Percentiles rank a stretch among this genome's conserved stretches.
Conservation (phyloP, 2,888 invertebrate genomes). For the Acanthosepion lycidas region DNA sequence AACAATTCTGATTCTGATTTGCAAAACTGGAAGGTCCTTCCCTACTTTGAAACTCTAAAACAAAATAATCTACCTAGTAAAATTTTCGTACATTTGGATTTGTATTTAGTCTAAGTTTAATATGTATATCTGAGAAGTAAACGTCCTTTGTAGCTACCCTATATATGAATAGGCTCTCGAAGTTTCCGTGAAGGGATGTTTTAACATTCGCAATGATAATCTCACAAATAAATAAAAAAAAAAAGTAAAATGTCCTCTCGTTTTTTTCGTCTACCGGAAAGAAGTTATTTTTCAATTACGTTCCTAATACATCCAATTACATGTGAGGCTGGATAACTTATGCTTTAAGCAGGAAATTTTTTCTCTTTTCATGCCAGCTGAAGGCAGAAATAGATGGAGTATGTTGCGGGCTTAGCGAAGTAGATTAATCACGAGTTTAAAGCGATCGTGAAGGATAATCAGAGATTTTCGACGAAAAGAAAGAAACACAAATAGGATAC, state of each 20-base stretch:
- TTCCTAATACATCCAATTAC: neutral
- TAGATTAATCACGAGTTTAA: neutral
- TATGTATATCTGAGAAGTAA: no score
- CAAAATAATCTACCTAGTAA: no score
- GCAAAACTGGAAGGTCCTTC: no score
- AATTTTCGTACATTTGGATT: no score
- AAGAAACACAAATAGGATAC: neutral
- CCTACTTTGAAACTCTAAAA: no score
- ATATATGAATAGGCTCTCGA: neutral
- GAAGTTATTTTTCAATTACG: neutral
- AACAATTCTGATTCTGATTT: no score
- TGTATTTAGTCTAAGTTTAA: no score
- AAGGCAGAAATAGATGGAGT: neutral
- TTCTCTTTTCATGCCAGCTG: neutral
- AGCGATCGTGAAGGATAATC: neutral
- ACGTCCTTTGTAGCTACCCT: neutral
- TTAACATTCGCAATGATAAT: neutral
- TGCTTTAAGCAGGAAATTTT: neutral
- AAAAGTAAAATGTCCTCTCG: neutral
- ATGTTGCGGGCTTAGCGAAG: neutral
- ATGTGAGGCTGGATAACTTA: neutral
- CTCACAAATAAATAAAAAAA: neutral
- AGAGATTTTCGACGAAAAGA: neutral
- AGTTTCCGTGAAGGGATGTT: neutral
- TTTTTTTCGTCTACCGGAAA: neutral